Conservation (phyloP, 2,888 invertebrate species). For the Antheraea assamensis region DNA sequence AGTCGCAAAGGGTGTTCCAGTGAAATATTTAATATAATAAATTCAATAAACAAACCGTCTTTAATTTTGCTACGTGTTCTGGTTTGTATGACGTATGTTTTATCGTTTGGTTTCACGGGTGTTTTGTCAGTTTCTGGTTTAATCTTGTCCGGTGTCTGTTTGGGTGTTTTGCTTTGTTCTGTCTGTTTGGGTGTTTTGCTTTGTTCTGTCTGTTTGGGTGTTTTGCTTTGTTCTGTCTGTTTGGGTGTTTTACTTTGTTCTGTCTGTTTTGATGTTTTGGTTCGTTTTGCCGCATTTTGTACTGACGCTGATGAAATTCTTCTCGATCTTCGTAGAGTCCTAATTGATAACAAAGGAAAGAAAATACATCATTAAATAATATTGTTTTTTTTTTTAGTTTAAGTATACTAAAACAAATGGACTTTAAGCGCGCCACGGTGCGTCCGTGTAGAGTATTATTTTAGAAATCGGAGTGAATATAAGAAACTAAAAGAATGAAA, state of each 20-base stretch:
- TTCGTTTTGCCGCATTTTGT: background rate
- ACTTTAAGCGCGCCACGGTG: no score
- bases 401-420: background rate
- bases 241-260: background rate
- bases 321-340: background rate
- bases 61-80: constrained; percentile 7
- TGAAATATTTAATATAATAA: no score
- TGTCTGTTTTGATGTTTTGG: background rate
- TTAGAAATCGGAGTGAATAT: no score
- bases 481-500: no score
- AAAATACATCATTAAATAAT: background rate
- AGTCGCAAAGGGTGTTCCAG: no score
- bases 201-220: background rate
- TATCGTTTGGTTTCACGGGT: background rate
- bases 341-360: background rate
- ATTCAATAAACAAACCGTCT: background rate
- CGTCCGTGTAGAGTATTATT: no score
- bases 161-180: background rate
- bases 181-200: background rate
- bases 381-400: background rate
- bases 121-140: background rate
- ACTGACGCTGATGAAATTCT: background rate
- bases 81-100: background rate
- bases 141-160: background rate
- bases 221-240: background rate